Evolutionary conservation across 2,797 vertebrate genomes (phyloP).

Genomic region (Phrynocephalus vlangalii): DNA sequence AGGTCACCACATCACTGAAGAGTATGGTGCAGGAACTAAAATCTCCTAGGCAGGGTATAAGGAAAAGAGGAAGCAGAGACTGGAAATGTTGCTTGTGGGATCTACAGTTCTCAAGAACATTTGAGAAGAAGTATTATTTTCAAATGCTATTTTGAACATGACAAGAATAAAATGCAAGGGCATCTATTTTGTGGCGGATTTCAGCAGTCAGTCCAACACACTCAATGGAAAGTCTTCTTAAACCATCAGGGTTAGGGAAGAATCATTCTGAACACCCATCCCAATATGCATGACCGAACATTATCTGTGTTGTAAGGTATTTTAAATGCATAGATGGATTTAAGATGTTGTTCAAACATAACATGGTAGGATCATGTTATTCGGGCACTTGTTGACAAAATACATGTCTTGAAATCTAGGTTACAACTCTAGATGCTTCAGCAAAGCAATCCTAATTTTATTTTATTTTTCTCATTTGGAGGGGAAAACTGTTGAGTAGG

Average conservation of each 20-base stretch:
- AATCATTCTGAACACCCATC: not conserved
- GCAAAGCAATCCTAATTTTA: not conserved
- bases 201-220: not conserved
- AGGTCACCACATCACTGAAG: conserved; percentile 85
- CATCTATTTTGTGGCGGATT: not conserved
- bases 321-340: not conserved
- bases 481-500: no score
- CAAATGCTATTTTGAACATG: not conserved
- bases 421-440: not conserved
- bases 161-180: not conserved
- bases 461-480: no score
- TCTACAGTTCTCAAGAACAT: no score
- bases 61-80: no score
- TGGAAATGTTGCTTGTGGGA: no score
- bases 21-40: conserved; percentile 84
- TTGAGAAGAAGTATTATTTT: not conserved
- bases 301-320: not conserved
- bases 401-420: not conserved
- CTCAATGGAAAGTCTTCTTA: not conserved
- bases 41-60: conserved; percentile 72
- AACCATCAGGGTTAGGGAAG: not conserved
- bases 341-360: not conserved
- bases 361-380: no score
- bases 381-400: no score
- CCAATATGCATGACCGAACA: not conserved